These are phyloP conservation scores for Bombus cullumanus DNA, from an alignment of 1,140 invertebrate genomes.

Conservation along the genomic window DNA sequence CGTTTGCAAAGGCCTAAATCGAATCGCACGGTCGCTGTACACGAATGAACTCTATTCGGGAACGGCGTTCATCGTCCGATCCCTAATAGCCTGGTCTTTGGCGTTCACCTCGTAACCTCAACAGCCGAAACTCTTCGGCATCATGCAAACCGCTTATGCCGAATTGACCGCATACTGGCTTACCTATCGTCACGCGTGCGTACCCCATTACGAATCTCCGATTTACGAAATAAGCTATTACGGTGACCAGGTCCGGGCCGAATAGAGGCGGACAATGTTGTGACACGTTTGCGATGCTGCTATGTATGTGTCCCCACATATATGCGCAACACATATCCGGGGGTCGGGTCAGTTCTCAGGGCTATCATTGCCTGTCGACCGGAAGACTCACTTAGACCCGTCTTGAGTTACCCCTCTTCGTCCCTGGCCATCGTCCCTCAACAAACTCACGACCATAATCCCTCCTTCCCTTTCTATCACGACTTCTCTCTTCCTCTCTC, in stretches of 20 bases:
- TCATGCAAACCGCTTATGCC: conserved; percentile 45
- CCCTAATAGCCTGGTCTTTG: conserved; percentile 33
- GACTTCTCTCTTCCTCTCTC: conserved; percentile 50
- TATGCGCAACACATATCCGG: conserved; percentile 81
- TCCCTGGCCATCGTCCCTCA: conserved; percentile 67
- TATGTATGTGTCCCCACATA: conserved; percentile 71
- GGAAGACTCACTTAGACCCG: conserved; percentile 83
- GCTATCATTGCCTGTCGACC: conserved; percentile 82
- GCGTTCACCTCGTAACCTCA: conserved; percentile 46
- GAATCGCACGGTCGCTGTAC: background rate
- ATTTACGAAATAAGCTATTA: conserved; percentile 70
- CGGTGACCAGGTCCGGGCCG: conserved; percentile 25
- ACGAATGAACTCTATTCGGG: background rate
- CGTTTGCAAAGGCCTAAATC: background rate
- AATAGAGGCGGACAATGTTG: conserved; percentile 56
- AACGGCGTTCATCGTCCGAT: conserved; percentile 41
- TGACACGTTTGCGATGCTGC: conserved; percentile 64
- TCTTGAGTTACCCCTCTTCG: conserved; percentile 81
- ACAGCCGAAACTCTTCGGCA: conserved; percentile 54
- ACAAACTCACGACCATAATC: conserved; percentile 67
- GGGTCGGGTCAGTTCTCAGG: conserved; percentile 82
- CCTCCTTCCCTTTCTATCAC: conserved; percentile 58
- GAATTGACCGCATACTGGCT: conserved; percentile 47
- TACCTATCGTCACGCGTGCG: conserved; percentile 40
- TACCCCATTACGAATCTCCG: conserved; percentile 58